Conservation (phyloP, 2,797 vertebrate species). For the Sebastes jordani region DNA sequence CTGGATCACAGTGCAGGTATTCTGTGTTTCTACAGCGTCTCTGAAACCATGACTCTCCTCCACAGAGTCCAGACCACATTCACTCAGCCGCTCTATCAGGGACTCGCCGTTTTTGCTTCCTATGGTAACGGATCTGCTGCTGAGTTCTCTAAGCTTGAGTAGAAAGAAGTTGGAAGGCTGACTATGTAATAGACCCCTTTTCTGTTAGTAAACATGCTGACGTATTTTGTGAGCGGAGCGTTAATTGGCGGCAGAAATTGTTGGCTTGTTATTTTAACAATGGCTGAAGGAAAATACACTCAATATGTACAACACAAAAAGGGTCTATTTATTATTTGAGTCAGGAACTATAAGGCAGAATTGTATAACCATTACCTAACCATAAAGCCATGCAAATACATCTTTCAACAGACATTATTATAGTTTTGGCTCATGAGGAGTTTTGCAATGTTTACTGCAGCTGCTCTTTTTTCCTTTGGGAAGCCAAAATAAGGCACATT, state of each 20-base stretch:
- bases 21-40: constrained; percentile 20
- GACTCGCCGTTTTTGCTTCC: neutral
- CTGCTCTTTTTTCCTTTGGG: neutral
- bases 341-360: neutral
- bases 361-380: neutral
- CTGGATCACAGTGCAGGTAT: neutral
- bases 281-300: too few relatives aligned
- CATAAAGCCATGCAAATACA: neutral
- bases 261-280: too few relatives aligned
- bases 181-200: neutral
- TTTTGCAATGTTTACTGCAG: neutral
- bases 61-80: constrained; percentile 41
- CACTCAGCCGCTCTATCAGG: constrained; percentile 1
- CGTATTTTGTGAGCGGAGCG: too few relatives aligned
- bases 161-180: neutral
- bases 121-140: neutral
- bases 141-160: neutral
- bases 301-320: too few relatives aligned
- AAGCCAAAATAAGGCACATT: neutral
- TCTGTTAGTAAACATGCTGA: too few relatives aligned
- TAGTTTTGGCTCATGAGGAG: neutral
- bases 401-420: neutral
- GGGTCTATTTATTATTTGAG: neutral
- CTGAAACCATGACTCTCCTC: constrained; percentile 27
- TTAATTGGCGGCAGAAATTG: too few relatives aligned